phyloP scores from a whole-genome alignment of 2,797 vertebrate genomes.

The Novumbra hubbsi region DNA sequence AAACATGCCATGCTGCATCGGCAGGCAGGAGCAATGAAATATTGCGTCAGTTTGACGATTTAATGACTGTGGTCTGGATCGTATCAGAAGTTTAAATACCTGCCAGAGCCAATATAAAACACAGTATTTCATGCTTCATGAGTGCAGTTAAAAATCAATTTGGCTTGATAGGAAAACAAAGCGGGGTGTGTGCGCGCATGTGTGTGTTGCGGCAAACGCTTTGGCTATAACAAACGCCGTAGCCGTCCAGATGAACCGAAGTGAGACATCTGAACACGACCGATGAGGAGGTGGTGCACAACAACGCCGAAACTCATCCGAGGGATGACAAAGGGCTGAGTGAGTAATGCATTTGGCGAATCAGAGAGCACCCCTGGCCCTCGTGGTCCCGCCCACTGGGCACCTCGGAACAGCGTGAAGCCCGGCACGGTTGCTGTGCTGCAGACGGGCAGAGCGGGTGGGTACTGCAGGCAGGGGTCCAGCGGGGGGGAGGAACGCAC shows the following conservation, averaged over 20 bases:
- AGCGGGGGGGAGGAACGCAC: constrained; percentile 35
- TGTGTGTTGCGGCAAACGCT: constrained; percentile 14
- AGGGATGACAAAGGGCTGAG: constrained; percentile 61
- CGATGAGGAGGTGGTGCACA: constrained; percentile 26
- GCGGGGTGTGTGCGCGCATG: constrained; percentile 30
- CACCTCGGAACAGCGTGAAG: constrained; percentile 39
- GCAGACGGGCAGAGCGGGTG: constrained; percentile 49
- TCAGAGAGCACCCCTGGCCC: constrained; percentile 51
- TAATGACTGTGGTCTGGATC: constrained; percentile 68
- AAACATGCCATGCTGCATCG: constrained; percentile 65
- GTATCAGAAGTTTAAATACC: constrained; percentile 67
- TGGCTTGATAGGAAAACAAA: constrained; percentile 56
- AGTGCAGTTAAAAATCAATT: constrained; percentile 51
- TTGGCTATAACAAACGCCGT: constrained; percentile 4
- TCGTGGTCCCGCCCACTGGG: constrained; percentile 36
- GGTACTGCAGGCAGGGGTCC: constrained; percentile 49
- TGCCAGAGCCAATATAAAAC: constrained; percentile 65
- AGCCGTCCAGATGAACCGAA: constrained; percentile 42
- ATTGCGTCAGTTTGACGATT: constrained; percentile 68
- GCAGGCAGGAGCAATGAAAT: constrained; percentile 50
- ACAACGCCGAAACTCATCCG: constrained; percentile 41
- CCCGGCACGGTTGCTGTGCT: constrained; percentile 36
- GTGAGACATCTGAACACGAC: constrained; percentile 43
- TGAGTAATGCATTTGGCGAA: constrained; percentile 43
- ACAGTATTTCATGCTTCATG: constrained; percentile 64